These are phyloP conservation scores for Anomalospiza imberbis DNA, from an alignment of 2,797 vertebrate species.

Conservation along the genomic window DNA sequence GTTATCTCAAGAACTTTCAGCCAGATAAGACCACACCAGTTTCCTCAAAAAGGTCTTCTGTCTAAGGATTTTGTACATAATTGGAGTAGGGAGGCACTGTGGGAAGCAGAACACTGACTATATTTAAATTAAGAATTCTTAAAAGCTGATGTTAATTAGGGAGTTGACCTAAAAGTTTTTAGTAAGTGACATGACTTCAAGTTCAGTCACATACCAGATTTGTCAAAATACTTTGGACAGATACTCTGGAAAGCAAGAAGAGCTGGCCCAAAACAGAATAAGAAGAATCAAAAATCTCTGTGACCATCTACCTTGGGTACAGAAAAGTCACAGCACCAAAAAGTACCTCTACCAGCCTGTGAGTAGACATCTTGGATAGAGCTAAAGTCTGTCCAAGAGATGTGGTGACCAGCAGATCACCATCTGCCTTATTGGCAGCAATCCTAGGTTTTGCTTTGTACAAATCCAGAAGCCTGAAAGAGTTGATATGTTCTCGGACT, in stretches of 20 bases:
- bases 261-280: background rate
- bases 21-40: background rate
- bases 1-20: constrained; percentile 42
- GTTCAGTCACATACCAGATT: background rate
- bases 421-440: constrained; percentile 3
- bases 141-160: background rate
- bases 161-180: background rate
- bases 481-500: background rate
- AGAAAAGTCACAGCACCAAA: background rate
- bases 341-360: background rate
- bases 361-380: background rate
- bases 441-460: background rate
- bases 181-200: background rate
- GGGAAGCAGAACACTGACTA: background rate
- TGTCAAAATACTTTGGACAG: background rate
- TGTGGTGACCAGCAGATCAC: background rate
- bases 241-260: background rate
- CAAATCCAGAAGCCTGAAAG: background rate
- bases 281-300: background rate
- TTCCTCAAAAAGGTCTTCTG: background rate
- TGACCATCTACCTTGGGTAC: background rate
- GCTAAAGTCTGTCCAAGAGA: background rate
- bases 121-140: background rate
- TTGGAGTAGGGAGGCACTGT: background rate
- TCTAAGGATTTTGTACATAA: background rate